A percentile compares a stretch with the other conserved stretches of the same genome.
These are phyloP conservation scores for Cheilosia impressa DNA, from an alignment of 2,888 invertebrate genomes.

Conservation along the genomic window DNA sequence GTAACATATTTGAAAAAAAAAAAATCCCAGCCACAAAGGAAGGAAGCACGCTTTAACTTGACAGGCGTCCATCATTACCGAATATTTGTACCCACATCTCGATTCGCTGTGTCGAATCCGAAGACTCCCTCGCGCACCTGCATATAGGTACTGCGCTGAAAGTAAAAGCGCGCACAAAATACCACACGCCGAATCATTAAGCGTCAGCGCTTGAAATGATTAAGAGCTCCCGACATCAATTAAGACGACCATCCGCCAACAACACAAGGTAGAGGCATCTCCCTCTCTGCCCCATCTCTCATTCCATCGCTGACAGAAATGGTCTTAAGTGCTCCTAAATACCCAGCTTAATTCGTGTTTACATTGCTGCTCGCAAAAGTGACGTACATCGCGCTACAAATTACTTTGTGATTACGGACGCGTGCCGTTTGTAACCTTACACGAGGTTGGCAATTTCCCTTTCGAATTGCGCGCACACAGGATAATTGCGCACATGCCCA, in stretches of 20 bases:
- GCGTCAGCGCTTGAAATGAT: conserved; percentile 64
- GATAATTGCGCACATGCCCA: conserved; percentile 70
- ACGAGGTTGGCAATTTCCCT: conserved; percentile 61
- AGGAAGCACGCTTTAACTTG: conserved; percentile 66
- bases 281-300: conserved; percentile 39
- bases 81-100: not conserved
- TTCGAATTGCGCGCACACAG: conserved; percentile 60
- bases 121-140: conserved; percentile 38
- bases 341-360: conserved; percentile 71
- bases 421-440: conserved; percentile 72
- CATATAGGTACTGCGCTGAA: conserved; percentile 40
- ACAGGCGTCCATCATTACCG: conserved; percentile 18
- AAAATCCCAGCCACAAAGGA: not conserved
- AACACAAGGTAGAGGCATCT: conserved; percentile 10
- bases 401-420: conserved; percentile 73
- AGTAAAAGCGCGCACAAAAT: conserved; percentile 22
- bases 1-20: too few relatives aligned
- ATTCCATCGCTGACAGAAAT: conserved; percentile 64
- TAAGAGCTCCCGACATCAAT: conserved; percentile 73
- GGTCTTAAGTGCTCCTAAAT: conserved; percentile 71
- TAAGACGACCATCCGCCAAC: conserved; percentile 58
- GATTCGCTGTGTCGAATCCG: conserved; percentile 67
- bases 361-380: conserved; percentile 71
- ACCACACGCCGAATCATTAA: conserved; percentile 56
- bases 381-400: conserved; percentile 73